These are phyloP conservation scores for Epinotia bilunana DNA, from an alignment of 2,888 invertebrate genomes.

Conservation along the genomic window DNA sequence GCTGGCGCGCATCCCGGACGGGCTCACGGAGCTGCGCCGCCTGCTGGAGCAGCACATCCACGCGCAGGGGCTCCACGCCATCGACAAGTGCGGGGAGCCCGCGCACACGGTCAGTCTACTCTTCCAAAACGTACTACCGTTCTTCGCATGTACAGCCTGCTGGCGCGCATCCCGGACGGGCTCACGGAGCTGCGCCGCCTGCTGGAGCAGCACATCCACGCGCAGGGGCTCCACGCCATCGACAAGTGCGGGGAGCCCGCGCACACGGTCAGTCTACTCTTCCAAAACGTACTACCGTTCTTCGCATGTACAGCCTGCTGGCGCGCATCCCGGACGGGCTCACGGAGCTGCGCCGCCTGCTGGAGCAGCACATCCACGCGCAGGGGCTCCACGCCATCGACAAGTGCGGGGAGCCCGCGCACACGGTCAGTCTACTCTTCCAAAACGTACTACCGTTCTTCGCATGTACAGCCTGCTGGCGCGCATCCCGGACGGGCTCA, in stretches of 20 bases:
- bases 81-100: conserved; percentile 96
- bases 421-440: conserved; percentile 85
- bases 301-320: conserved; percentile 97
- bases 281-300: too few relatives aligned
- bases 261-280: conserved; percentile 86
- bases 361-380: conserved; percentile 97
- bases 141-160: conserved; percentile 98
- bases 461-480: conserved; percentile 98
- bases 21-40: conserved; percentile 93
- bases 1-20: conserved; percentile 96
- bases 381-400: conserved; percentile 97
- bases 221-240: conserved; percentile 95
- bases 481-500: conserved; percentile 95
- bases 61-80: conserved; percentile 95
- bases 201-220: conserved; percentile 96
- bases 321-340: conserved; percentile 96
- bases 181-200: conserved; percentile 94
- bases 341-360: conserved; percentile 92
- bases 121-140: too few relatives aligned
- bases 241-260: conserved; percentile 97
- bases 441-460: too few relatives aligned
- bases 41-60: conserved; percentile 97
- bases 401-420: conserved; percentile 95
- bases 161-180: conserved; percentile 96
- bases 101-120: conserved; percentile 89